Evolutionary conservation across 2,888 invertebrate genomes (phyloP), one percentile per base, ranked within the genome.

Genomic region (Leucophenga montana): DNA sequence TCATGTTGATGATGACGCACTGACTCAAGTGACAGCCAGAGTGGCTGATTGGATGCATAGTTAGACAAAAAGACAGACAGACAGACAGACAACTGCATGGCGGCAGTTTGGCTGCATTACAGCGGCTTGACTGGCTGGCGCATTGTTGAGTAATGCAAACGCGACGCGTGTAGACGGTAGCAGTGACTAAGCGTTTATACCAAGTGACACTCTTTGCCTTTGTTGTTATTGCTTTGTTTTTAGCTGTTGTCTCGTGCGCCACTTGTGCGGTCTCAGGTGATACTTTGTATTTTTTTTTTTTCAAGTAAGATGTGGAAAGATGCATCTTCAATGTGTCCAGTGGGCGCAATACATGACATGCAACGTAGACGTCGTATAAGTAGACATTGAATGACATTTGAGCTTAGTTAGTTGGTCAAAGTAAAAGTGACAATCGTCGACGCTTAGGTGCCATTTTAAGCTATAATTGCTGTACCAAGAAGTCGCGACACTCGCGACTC

Each of bases 231-330:
- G n/a, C n/a, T n/a, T n/a, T n/a, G n/a, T n/a, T n/a, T n/a, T n/a
- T n/a, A n/a, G 54, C 18, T 22, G 14, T 22, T 64, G 62, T 39
- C 62, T 46, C 62, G 39, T 46, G 74, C 75, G 76, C 76, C 78
- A 78, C 76, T 79, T 81, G 83, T 78, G 80, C 70, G 75, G 80
- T 80, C 75, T 78, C 68, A 62, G 67, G 71, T 75, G 81, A 73
- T 72, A 50, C 50, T 50, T 67, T 44, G 22, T 11, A 44, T 16
- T 20, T 62, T 39, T 14, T 62, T 18, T 44, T n/a, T n/a, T n/a
- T n/a, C 44, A 6, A 20, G n/a, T 46, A 56, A 56, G 22, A 22
- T 13, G 20, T 14, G 22, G 14, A 56, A 8, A 56, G 22, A 56
- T 16, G 50, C 50, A 16, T n/a, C n/a, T 18, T 5, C 50, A 50